phyloP scores from a whole-genome alignment of 1,140 invertebrate genomes.

The Mamestra configurata region DNA sequence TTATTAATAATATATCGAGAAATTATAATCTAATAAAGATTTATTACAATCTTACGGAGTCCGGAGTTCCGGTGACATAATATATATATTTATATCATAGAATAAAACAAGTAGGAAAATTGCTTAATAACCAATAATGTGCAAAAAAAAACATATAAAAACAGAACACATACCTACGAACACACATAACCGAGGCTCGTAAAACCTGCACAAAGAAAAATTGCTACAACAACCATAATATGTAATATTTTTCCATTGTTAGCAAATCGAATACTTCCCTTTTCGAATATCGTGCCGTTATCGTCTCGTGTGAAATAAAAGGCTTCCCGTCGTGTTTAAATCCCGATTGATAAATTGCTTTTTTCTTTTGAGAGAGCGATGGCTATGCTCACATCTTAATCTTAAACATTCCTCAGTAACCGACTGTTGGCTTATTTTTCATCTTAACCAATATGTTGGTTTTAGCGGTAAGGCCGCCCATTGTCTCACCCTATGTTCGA shows the following conservation, averaged over 20 bases:
- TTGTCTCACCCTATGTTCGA: no score
- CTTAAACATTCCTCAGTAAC: constrained; percentile 23
- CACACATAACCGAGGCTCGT: background rate
- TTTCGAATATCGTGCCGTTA: constrained; percentile 36
- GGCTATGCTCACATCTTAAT: constrained; percentile 46
- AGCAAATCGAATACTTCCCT: constrained; percentile 24
- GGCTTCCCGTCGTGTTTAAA: constrained; percentile 29
- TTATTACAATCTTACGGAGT: no score
- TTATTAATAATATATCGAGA: no score
- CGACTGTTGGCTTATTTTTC: constrained; percentile 40
- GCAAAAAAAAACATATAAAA: background rate
- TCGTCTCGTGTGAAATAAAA: constrained; percentile 40
- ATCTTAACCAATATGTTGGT: no score
- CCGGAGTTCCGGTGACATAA: no score
- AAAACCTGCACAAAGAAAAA: constrained; percentile 9
- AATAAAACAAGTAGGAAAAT: no score
- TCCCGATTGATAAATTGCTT: constrained; percentile 53
- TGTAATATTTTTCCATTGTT: constrained; percentile 26
- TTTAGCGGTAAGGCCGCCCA: no score
- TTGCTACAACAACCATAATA: background rate
- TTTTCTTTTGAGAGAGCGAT: constrained; percentile 45
- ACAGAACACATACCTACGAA: background rate
- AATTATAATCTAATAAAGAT: no score
- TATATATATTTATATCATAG: no score
- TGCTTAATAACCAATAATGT: no score